Conservation (phyloP, 2,888 invertebrate genomes). For the Apamea crenata region DNA sequence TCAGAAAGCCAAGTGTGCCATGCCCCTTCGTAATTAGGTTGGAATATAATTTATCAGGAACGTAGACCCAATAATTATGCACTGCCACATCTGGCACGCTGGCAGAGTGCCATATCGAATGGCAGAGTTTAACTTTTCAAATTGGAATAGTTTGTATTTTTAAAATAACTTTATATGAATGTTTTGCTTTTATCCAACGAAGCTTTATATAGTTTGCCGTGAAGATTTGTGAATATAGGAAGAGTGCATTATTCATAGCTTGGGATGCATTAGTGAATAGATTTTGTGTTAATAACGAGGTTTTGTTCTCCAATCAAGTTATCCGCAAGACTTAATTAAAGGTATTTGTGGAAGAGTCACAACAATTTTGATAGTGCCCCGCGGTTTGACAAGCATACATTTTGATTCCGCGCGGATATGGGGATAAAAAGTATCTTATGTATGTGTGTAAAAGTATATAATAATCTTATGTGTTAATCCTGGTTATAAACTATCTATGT, state of each 20-base stretch:
- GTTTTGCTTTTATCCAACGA: conserved; percentile 1
- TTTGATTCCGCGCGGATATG: too few species aligned
- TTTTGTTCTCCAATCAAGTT: neutral
- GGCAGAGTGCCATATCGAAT: conserved; percentile 69
- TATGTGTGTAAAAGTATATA: too few species aligned
- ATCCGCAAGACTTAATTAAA: too few species aligned
- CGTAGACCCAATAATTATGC: conserved; percentile 70
- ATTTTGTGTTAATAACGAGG: neutral
- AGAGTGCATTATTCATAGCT: neutral
- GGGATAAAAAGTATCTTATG: too few species aligned
- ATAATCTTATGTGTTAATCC: too few species aligned
- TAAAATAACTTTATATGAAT: conserved; percentile 36
- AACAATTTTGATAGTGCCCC: too few species aligned
- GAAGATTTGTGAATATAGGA: neutral
- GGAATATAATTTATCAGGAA: conserved; percentile 68
- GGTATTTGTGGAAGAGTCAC: neutral
- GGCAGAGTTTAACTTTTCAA: conserved; percentile 51
- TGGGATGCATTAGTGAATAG: neutral
- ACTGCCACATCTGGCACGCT: conserved; percentile 67
- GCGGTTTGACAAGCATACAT: too few species aligned
- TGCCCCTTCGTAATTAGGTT: conserved; percentile 67
- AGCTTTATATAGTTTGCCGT: neutral
- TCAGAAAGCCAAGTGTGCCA: conserved; percentile 38
- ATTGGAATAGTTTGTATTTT: conserved; percentile 46
- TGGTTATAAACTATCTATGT: too few species aligned